Evolutionary conservation across 2,113 vertebrate species (phyloP).

Genomic region (Craseonycteris thonglongyai): DNA sequence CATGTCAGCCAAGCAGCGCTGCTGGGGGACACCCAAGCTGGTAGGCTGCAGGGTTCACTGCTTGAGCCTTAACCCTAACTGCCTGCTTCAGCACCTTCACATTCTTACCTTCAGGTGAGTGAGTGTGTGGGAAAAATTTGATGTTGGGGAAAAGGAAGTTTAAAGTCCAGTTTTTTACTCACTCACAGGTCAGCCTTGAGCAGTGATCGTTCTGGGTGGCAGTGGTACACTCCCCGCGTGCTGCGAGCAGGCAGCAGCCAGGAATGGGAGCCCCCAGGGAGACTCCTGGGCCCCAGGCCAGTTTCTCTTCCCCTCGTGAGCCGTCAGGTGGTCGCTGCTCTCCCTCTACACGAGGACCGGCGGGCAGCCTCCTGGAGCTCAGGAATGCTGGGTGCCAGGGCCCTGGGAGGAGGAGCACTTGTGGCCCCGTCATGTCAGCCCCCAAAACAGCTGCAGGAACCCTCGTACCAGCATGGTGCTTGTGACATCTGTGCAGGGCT

Average conservation of each 20-base stretch:
- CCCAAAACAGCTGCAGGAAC: neutral
- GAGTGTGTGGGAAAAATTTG: neutral
- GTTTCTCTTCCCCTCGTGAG: neutral
- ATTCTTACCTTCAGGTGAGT: neutral
- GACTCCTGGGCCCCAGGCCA: too few species aligned
- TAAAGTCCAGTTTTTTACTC: neutral
- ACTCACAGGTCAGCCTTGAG: too few species aligned
- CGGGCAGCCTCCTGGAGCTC: neutral
- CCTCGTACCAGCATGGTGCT: rapidly evolving
- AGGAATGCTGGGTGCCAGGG: neutral
- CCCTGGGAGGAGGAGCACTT: rapidly evolving
- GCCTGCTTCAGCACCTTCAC: too few species aligned
- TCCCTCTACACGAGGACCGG: neutral
- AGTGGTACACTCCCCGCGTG: rapidly evolving
- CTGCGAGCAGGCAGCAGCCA: neutral
- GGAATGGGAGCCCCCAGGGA: neutral
- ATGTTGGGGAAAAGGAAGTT: neutral
- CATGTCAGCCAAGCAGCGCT: neutral
- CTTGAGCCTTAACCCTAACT: neutral
- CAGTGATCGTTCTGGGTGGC: rapidly evolving
- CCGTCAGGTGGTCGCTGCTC: rapidly evolving
- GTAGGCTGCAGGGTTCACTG: rapidly evolving
- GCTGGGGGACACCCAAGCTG: neutral
- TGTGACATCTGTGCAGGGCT: neutral
- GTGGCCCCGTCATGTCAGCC: rapidly evolving